Conservation (phyloP, 2,797 vertebrate genomes). For the Bradypodion pumilum region DNA sequence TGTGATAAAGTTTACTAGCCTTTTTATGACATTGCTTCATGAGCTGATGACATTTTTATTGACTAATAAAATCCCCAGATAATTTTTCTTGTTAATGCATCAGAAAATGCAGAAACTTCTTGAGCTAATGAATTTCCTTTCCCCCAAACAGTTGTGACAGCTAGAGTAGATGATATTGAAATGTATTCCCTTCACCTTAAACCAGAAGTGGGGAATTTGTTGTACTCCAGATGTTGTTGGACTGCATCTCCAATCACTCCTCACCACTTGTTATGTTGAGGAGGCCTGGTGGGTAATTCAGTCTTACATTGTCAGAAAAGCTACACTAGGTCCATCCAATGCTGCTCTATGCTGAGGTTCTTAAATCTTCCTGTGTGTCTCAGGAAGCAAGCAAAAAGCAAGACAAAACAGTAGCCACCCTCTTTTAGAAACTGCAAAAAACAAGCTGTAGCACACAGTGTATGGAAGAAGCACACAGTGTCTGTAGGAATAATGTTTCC, state of each 20-base stretch:
- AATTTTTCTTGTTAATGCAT: conserved; percentile 43
- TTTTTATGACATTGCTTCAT: conserved; percentile 72
- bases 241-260: neutral
- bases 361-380: neutral
- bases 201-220: neutral
- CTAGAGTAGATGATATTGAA: conserved; percentile 15
- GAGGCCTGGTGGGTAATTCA: neutral
- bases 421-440: neutral
- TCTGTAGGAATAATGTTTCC: neutral
- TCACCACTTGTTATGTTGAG: no score
- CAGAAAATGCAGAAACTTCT: conserved; percentile 32
- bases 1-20: conserved; percentile 60
- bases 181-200: neutral
- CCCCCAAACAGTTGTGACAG: conserved; percentile 1
- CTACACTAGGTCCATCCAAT: neutral
- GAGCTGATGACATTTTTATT: conserved; percentile 76
- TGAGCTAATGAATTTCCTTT: conserved; percentile 22
- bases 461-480: no score
- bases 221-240: neutral
- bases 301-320: neutral
- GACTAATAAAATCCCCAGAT: conserved; percentile 43
- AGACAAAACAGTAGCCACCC: neutral
- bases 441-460: neutral
- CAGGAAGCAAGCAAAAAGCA: neutral
- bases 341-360: neutral